Evolutionary conservation across 2,888 invertebrate genomes (phyloP).

Genomic region (Apotomis capreana): DNA sequence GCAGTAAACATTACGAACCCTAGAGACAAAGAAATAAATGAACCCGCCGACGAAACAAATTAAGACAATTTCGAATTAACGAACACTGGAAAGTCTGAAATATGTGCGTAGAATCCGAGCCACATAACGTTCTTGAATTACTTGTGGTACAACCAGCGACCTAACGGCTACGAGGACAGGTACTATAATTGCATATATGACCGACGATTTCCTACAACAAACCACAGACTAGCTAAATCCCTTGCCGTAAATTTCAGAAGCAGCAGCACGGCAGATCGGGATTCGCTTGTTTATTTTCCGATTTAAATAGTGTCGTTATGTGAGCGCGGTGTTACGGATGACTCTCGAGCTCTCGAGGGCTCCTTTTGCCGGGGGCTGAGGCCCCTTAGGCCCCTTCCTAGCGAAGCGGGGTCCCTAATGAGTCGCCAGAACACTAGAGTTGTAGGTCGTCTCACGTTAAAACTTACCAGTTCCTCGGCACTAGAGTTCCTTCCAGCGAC

Average conservation of each 20-base stretch:
- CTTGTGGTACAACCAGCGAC: conserved; percentile 55
- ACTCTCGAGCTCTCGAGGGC: conserved; percentile 71
- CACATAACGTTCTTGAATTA: conserved; percentile 60
- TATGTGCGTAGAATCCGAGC: conserved; percentile 62
- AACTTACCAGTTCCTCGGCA: conserved; percentile 70
- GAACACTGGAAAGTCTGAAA: conserved; percentile 71
- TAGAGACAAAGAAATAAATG: conserved; percentile 64
- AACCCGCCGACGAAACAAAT: conserved; percentile 71
- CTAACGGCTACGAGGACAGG: conserved; percentile 55
- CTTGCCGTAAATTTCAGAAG: conserved; percentile 42
- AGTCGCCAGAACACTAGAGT: conserved; percentile 82
- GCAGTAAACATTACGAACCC: conserved; percentile 58
- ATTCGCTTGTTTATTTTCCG: conserved; percentile 49
- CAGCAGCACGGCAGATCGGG: conserved; percentile 39
- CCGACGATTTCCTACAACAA: conserved; percentile 35
- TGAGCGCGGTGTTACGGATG: conserved; percentile 69
- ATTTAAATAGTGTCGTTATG: conserved; percentile 54
- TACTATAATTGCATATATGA: conserved; percentile 49
- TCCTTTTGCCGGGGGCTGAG: conserved; percentile 72
- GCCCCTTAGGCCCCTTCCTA: conserved; percentile 71
- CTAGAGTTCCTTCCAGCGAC: conserved; percentile 71
- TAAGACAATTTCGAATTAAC: conserved; percentile 80
- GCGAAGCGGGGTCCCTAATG: conserved; percentile 75
- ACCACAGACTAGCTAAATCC: conserved; percentile 51
- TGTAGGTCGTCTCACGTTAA: conserved; percentile 78